These are phyloP conservation scores for Actinopyga echinites DNA, from an alignment of 53 echinoderm and acorn worm genomes.

Conservation along the genomic window DNA sequence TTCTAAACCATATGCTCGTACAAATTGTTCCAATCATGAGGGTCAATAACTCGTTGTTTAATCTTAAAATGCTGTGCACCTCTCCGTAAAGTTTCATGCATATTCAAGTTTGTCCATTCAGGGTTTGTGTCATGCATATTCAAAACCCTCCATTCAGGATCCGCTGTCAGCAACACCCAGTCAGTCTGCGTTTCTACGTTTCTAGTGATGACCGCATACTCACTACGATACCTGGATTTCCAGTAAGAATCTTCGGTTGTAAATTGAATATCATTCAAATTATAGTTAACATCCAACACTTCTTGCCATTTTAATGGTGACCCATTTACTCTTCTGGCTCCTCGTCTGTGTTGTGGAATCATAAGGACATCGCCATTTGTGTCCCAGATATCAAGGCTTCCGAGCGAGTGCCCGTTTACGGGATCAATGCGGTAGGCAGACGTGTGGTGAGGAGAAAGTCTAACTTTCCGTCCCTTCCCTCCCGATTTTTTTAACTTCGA, in stretches of 20 bases:
- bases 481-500: not conserved
- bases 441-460: not conserved
- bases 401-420: no score
- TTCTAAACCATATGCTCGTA: conserved; percentile 28
- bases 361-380: no score
- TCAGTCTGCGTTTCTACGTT: conserved; percentile 3
- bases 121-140: not conserved
- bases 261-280: no score
- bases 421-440: not conserved
- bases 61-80: not conserved
- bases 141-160: not conserved
- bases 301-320: conserved; percentile 1
- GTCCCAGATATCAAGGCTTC: no score
- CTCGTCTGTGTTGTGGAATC: not conserved
- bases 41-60: not conserved
- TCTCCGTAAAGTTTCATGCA: no score
- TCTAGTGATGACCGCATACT: not conserved
- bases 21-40: conserved; percentile 3
- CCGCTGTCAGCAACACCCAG: not conserved
- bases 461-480: not conserved
- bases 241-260: no score
- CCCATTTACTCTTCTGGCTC: not conserved
- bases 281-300: not conserved
- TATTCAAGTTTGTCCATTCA: no score
- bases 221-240: not conserved